phyloP scores from a whole-genome alignment of 2,113 vertebrate species.

The Numida meleagris region DNA sequence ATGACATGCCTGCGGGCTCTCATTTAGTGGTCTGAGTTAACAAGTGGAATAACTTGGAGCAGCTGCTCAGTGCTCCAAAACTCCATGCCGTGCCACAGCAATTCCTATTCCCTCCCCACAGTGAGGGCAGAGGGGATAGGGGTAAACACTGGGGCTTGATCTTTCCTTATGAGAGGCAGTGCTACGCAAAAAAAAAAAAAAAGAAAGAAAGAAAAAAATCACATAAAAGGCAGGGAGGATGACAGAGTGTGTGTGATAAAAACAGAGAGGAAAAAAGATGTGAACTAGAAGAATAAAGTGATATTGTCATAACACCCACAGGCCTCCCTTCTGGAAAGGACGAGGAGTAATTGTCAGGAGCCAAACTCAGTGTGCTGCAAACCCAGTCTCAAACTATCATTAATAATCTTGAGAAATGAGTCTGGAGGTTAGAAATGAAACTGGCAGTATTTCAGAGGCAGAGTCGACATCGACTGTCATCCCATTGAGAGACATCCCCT shows the following conservation, averaged over 20 bases:
- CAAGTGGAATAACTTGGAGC: background rate
- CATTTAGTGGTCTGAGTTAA: background rate
- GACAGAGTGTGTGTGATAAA: slow-evolving; percentile 1
- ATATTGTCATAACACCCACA: slow-evolving; percentile 42
- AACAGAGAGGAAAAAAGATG: background rate
- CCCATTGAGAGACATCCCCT: slow-evolving; percentile 6
- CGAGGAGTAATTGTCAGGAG: background rate
- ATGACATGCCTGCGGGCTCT: background rate
- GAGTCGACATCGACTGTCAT: slow-evolving; percentile 22
- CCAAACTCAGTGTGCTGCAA: slow-evolving; percentile 35
- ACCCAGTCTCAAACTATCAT: slow-evolving; percentile 42
- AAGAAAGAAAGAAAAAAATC: background rate
- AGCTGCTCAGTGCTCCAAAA: background rate
- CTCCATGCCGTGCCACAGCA: background rate
- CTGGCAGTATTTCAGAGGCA: slow-evolving; percentile 53
- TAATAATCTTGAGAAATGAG: slow-evolving; percentile 64
- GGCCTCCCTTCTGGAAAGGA: slow-evolving; percentile 47
- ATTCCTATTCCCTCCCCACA: accelerated
- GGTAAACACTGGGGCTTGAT: background rate
- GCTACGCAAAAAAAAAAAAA: background rate
- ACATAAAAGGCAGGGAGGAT: background rate
- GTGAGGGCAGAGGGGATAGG: background rate
- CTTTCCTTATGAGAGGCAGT: background rate
- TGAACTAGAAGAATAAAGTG: slow-evolving; percentile 9
- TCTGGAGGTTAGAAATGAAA: slow-evolving; percentile 27